phyloP scores from a whole-genome alignment of 2,888 invertebrate species.

The Panzeria rudis region DNA sequence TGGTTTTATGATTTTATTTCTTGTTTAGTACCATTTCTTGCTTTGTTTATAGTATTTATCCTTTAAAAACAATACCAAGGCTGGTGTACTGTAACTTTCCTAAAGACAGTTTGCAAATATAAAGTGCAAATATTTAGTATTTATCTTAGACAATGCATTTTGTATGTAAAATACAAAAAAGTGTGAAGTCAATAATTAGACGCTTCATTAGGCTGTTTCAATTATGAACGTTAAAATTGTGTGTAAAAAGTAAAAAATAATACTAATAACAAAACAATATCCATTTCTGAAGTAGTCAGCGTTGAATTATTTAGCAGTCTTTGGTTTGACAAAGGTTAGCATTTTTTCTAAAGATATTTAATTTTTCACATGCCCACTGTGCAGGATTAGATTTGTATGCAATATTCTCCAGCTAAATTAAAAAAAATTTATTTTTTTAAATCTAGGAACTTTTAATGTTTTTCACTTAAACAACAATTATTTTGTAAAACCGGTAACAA shows the following conservation, averaged over 20 bases:
- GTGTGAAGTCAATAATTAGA: conserved; percentile 63
- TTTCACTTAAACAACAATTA: no score
- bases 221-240: conserved; percentile 4
- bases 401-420: no score
- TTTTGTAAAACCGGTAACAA: no score
- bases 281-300: no score
- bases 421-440: no score
- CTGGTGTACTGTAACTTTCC: not conserved
- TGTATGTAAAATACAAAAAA: conserved; percentile 57
- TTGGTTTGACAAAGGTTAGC: no score
- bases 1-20: conserved; percentile 67
- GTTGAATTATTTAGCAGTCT: no score
- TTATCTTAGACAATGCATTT: not conserved
- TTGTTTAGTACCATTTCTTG: conserved; percentile 22
- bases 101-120: conserved; percentile 14
- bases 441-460: no score
- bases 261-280: not conserved
- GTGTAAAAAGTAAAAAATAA: not conserved
- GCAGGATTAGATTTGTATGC: no score
- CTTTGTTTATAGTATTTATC: not conserved
- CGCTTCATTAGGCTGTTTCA: conserved; percentile 46
- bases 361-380: no score
- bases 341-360: no score
- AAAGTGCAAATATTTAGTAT: conserved; percentile 41
- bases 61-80: not conserved